Percentiles rank a stretch among this genome's conserved stretches.
Conservation (phyloP, 2,888 invertebrate genomes). For the Lagria hirta region DNA sequence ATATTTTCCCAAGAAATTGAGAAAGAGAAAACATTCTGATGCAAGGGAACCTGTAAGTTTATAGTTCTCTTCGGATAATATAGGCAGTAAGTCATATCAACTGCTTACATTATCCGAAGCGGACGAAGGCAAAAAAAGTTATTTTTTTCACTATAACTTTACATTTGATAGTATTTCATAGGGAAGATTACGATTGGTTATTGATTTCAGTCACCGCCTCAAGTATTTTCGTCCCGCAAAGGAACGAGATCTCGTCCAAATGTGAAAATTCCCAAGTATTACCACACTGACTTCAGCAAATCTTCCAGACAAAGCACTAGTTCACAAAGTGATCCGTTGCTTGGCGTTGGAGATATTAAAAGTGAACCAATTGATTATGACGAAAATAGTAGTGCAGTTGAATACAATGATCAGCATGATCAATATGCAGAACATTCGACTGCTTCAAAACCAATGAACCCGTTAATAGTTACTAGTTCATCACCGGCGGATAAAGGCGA, state of each 20-base stretch:
- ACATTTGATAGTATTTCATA: too few species aligned
- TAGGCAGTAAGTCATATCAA: too few species aligned
- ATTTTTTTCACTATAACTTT: neutral
- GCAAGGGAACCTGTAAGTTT: conserved; percentile 39
- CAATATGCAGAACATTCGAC: conserved; percentile 9
- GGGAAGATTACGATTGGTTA: too few species aligned
- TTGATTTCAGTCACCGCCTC: conserved; percentile 45
- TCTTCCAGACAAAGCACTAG: conserved; percentile 8
- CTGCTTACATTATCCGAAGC: neutral
- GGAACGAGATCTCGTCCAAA: conserved; percentile 52
- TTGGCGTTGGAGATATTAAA: conserved; percentile 46
- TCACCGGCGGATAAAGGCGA: neutral
- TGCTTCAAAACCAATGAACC: conserved; percentile 8
- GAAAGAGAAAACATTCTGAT: conserved; percentile 34
- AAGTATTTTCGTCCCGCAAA: conserved; percentile 45
- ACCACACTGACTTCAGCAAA: conserved; percentile 41
- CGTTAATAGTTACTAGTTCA: conserved; percentile 13
- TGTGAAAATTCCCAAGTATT: conserved; percentile 51
- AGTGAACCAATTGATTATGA: conserved; percentile 49
- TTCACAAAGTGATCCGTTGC: conserved; percentile 33
- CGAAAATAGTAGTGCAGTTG: conserved; percentile 37
- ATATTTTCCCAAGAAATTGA: conserved; percentile 18
- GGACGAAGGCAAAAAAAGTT: neutral
- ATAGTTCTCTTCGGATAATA: too few species aligned
- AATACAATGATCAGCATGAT: conserved; percentile 24